phyloP scores from a whole-genome alignment of 2,113 vertebrate genomes.

The Chionodraco myersi region DNA sequence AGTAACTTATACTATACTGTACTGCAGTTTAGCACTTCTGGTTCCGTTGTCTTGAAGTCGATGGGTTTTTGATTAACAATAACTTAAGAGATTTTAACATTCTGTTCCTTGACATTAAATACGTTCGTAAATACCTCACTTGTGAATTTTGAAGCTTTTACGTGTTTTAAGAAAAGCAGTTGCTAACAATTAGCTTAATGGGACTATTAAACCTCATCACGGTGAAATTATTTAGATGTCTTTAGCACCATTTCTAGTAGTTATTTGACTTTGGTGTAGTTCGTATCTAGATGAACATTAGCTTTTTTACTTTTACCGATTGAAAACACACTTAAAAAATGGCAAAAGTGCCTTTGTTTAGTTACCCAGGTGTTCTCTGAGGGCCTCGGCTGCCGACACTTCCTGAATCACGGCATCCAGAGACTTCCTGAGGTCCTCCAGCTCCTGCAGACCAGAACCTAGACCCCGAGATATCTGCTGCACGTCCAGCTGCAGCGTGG shows the following conservation, averaged over 20 bases:
- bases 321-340: too few relatives aligned
- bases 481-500: conserved; percentile 43
- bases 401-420: conserved; percentile 49
- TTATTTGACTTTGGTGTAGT: too few relatives aligned
- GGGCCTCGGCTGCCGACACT: conserved; percentile 40
- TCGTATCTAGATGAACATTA: too few relatives aligned
- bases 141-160: not conserved
- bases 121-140: not conserved
- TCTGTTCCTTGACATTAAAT: not conserved
- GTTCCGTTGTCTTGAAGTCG: too few relatives aligned
- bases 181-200: too few relatives aligned
- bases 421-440: conserved; percentile 51
- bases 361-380: conserved; percentile 61
- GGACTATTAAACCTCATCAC: too few relatives aligned
- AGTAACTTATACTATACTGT: not conserved
- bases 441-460: conserved; percentile 35
- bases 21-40: too few relatives aligned
- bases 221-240: too few relatives aligned
- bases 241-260: too few relatives aligned
- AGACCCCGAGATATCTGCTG: conserved; percentile 43
- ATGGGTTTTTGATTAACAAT: too few relatives aligned
- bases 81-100: not conserved
- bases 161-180: too few relatives aligned
- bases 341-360: not conserved
- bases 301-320: too few relatives aligned